phyloP scores from a whole-genome alignment of 2,113 vertebrate species.

The Malurus elegans region DNA sequence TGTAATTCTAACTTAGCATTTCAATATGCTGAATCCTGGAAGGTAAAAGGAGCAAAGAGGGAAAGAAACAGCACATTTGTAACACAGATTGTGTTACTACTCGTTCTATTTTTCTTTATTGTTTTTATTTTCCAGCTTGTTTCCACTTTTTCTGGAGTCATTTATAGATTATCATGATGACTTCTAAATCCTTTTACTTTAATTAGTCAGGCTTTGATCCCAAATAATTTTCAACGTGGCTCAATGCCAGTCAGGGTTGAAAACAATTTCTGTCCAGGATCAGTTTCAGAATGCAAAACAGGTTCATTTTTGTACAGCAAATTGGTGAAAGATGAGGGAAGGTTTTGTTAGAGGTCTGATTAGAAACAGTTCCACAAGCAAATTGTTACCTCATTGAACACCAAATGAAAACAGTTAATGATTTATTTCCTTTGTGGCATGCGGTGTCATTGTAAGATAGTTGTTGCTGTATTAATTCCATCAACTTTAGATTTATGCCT shows the following conservation, averaged over 20 bases:
- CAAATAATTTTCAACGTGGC: neutral
- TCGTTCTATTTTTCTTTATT: neutral
- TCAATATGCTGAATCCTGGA: neutral
- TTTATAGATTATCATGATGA: neutral
- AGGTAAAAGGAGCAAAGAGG: neutral
- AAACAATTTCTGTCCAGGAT: neutral
- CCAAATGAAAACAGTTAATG: neutral
- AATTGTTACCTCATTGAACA: constrained; percentile 30
- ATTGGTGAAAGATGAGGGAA: neutral
- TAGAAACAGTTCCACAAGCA: constrained; percentile 22
- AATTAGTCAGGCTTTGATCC: neutral
- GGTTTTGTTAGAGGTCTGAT: neutral
- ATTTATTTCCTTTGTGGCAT: constrained; percentile 32
- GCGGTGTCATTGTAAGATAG: neutral
- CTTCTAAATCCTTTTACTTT: neutral
- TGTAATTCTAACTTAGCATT: neutral
- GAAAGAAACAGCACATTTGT: neutral
- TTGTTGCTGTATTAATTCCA: neutral
- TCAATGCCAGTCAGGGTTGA: neutral
- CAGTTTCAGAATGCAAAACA: constrained; percentile 4
- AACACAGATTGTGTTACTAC: neutral
- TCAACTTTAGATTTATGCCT: constrained; percentile 34
- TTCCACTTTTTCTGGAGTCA: neutral
- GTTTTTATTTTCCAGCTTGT: neutral
- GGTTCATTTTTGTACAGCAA: neutral